Evolutionary conservation across 2,797 vertebrate genomes (phyloP).

Genomic region (Acrocephalus scirpaceus): DNA sequence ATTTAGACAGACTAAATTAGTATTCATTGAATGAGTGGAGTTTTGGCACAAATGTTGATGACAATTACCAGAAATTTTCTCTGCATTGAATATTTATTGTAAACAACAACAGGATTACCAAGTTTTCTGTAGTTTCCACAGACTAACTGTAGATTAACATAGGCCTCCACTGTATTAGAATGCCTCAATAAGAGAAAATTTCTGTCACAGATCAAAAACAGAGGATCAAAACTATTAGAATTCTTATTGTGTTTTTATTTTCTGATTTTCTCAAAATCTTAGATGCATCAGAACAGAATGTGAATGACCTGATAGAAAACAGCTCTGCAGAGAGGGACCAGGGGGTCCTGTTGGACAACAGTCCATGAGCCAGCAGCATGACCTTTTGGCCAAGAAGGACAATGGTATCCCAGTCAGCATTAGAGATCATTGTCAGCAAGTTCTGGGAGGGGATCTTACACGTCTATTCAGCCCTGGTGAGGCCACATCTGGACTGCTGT

Average conservation of each 20-base stretch:
- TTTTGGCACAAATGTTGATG: background rate
- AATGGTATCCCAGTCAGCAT: accelerated
- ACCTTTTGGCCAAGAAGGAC: background rate
- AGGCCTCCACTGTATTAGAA: background rate
- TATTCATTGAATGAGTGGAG: background rate
- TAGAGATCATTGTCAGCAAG: background rate
- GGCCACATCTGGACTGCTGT: background rate
- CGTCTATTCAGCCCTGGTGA: background rate
- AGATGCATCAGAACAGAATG: background rate
- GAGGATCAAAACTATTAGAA: background rate
- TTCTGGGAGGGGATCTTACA: background rate
- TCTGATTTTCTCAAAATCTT: background rate
- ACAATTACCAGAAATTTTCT: background rate
- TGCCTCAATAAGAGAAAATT: background rate
- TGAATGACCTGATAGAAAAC: background rate
- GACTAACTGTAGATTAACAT: background rate
- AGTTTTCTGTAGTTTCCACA: background rate
- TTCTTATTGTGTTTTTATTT: background rate
- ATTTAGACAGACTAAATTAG: background rate
- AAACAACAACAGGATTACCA: background rate
- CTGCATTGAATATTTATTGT: background rate
- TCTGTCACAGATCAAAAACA: background rate
- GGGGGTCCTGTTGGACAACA: background rate
- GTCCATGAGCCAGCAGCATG: background rate
- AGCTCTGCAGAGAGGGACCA: background rate